These are phyloP conservation scores for Catagonus wagneri DNA, from an alignment of 2,113 vertebrate species.

Conservation along the genomic window DNA sequence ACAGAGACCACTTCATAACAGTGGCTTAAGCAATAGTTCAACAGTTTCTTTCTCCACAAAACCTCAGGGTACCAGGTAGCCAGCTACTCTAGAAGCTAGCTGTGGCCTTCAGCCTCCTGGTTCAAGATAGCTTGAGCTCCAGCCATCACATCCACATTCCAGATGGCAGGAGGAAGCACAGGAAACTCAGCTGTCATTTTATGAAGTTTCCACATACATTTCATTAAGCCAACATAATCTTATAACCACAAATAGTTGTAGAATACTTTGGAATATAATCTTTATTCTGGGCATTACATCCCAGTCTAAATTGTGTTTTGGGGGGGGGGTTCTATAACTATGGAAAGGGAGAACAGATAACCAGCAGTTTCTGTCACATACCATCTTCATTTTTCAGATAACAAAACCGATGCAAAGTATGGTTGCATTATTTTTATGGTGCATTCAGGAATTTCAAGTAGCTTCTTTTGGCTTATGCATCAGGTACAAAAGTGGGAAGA, in stretches of 20 bases:
- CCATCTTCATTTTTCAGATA: neutral
- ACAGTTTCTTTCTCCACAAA: neutral
- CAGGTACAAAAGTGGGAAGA: neutral
- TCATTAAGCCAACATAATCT: neutral
- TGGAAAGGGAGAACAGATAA: neutral
- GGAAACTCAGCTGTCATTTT: neutral
- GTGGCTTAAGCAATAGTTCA: neutral
- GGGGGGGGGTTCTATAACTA: neutral
- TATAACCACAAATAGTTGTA: neutral
- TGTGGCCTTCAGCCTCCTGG: neutral
- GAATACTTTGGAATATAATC: neutral
- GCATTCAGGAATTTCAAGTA: neutral
- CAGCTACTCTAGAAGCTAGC: neutral
- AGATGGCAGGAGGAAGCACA: neutral
- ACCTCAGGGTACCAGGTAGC: neutral
- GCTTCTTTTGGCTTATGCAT: neutral
- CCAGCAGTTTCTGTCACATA: neutral
- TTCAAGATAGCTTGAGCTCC: neutral
- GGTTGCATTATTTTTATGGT: neutral
- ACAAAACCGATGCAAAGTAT: neutral
- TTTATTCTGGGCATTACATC: neutral
- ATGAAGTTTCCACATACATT: neutral
- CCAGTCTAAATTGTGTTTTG: neutral
- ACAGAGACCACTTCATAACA: slow-evolving; percentile 11
- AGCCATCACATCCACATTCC: neutral